Evolutionary conservation across 2,888 invertebrate species (phyloP).

Genomic region (Meiosimyza decipiens): DNA sequence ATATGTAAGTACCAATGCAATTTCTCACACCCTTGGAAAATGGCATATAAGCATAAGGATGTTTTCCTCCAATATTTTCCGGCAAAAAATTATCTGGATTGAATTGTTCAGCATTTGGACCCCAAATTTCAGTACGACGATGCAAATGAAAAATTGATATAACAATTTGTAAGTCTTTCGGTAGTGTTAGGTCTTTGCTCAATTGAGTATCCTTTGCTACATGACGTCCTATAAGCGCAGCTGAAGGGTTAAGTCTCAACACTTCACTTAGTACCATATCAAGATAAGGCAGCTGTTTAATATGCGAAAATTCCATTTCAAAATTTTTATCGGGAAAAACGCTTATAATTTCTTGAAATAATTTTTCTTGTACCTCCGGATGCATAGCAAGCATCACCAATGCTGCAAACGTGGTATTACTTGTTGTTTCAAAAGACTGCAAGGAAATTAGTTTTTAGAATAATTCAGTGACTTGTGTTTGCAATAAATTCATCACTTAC

Average conservation of each 20-base stretch:
- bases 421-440: conserved; percentile 48
- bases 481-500: conserved; percentile 42
- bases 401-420: conserved; percentile 39
- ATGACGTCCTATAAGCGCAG: conserved; percentile 48
- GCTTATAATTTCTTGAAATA: conserved; percentile 42
- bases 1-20: conserved; percentile 51
- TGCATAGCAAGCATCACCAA: conserved; percentile 47
- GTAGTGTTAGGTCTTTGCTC: conserved; percentile 42
- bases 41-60: conserved; percentile 52
- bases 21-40: conserved; percentile 53
- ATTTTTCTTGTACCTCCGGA: conserved; percentile 43
- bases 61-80: conserved; percentile 43
- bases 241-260: conserved; percentile 47
- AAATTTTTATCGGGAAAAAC: conserved; percentile 44
- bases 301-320: conserved; percentile 42
- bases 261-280: conserved; percentile 52
- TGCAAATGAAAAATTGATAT: conserved; percentile 48
- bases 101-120: conserved; percentile 47
- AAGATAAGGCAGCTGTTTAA: conserved; percentile 47
- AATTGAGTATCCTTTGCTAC: conserved; percentile 40
- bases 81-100: conserved; percentile 51
- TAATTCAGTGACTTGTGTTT: too few relatives aligned
- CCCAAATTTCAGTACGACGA: conserved; percentile 48
- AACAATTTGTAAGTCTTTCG: conserved; percentile 42
- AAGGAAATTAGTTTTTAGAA: too few relatives aligned